Evolutionary conservation across 1,140 invertebrate genomes (phyloP).

Genomic region (Ceratina calcarata): DNA sequence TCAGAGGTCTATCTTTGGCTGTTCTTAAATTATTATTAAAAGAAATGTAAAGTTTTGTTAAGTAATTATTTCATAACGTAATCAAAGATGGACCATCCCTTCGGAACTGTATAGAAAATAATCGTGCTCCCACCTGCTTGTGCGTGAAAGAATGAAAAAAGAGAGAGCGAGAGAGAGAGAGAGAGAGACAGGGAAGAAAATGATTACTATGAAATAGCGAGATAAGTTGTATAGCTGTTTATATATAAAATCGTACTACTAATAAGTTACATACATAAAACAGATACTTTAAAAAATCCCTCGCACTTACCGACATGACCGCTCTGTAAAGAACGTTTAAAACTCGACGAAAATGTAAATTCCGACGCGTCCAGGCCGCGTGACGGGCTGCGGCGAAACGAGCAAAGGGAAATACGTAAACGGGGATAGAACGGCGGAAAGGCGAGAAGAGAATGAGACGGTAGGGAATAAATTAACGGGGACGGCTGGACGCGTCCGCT

Average conservation of each 20-base stretch:
- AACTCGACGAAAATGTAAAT: slow-evolving; percentile 46
- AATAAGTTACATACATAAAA: slow-evolving; percentile 32
- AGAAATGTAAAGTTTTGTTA: background rate
- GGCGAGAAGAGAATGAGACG: background rate
- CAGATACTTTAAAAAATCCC: slow-evolving; percentile 47
- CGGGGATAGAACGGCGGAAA: background rate
- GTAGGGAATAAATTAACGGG: background rate
- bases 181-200: background rate
- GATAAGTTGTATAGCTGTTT: slow-evolving; percentile 64
- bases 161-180: background rate
- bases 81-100: background rate
- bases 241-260: slow-evolving; percentile 58
- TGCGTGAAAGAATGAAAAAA: background rate
- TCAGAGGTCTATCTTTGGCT: background rate
- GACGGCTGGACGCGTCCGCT: slow-evolving; percentile 33
- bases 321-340: slow-evolving; percentile 51
- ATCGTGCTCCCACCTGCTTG: background rate
- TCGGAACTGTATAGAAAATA: background rate
- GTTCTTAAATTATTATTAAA: background rate
- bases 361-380: slow-evolving; percentile 7
- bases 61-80: background rate
- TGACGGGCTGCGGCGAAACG: background rate
- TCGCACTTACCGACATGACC: slow-evolving; percentile 57
- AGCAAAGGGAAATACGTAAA: background rate
- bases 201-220: slow-evolving; percentile 43